Evolutionary conservation across 2,797 vertebrate species (phyloP).

Genomic region (Hoplostethus mediterraneus): DNA sequence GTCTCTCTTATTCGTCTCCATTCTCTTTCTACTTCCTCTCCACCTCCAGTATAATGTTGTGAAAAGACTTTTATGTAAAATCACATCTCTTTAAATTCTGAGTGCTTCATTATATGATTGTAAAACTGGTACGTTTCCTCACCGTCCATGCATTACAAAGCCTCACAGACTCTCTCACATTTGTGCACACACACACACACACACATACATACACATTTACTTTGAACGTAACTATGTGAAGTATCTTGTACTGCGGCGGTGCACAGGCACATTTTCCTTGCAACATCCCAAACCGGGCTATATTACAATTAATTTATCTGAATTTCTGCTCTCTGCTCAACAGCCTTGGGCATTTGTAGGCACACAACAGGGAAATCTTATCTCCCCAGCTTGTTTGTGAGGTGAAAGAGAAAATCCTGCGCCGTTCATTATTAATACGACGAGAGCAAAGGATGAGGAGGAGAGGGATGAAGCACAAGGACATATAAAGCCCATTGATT

Average conservation of each 20-base stretch:
- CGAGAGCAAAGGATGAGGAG: slow-evolving; percentile 34
- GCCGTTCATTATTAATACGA: slow-evolving; percentile 63
- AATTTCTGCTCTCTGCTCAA: slow-evolving; percentile 49
- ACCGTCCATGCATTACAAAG: neutral
- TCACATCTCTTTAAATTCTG: neutral
- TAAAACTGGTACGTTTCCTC: slow-evolving; percentile 20
- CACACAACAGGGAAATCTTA: slow-evolving; percentile 63
- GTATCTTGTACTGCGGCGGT: slow-evolving; percentile 35
- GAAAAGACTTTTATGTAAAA: neutral
- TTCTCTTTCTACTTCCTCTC: slow-evolving; percentile 8
- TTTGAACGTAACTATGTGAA: slow-evolving; percentile 34
- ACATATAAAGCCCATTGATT: slow-evolving; percentile 36
- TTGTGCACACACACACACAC: slow-evolving; percentile 12
- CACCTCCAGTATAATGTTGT: slow-evolving; percentile 12
- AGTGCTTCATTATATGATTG: slow-evolving; percentile 13
- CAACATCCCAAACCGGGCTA: slow-evolving; percentile 36
- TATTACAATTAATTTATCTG: slow-evolving; percentile 71
- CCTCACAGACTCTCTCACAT: slow-evolving; percentile 10
- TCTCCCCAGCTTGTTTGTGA: slow-evolving; percentile 61
- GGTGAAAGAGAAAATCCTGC: slow-evolving; percentile 56
- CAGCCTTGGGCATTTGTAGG: slow-evolving; percentile 59
- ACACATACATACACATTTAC: slow-evolving; percentile 15
- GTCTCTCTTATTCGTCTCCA: neutral
- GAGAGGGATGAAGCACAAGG: slow-evolving; percentile 23
- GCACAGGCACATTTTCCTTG: slow-evolving; percentile 16